phyloP scores from a whole-genome alignment of 2,888 invertebrate species.

The Frankliniella intonsa region DNA sequence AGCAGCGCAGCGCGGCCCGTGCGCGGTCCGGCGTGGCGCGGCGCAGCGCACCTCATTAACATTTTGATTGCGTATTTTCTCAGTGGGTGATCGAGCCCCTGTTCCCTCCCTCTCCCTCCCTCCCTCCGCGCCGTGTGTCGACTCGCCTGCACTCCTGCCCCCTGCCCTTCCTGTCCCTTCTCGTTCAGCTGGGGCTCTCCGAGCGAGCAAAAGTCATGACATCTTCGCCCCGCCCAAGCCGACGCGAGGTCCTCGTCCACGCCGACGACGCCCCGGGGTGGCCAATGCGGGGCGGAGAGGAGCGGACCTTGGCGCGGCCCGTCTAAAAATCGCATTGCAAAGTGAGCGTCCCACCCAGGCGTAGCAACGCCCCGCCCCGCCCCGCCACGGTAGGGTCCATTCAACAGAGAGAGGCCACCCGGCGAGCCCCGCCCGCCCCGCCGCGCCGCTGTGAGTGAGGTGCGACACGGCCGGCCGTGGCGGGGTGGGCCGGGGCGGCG shows the following conservation, averaged over 20 bases:
- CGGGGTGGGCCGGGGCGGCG: not conserved
- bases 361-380: not conserved
- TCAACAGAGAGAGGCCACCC: too few relatives aligned
- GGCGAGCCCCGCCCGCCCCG: not conserved
- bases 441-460: not conserved
- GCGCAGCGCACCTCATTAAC: not conserved
- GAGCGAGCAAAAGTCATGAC: too few relatives aligned
- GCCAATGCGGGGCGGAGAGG: not conserved
- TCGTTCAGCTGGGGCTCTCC: too few relatives aligned
- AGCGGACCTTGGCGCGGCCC: not conserved
- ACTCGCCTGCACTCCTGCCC: too few relatives aligned
- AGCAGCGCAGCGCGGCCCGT: not conserved
- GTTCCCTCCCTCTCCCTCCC: not conserved
- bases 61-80: constrained; percentile 24
- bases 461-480: not conserved
- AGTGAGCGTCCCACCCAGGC: not conserved
- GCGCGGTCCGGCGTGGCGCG: not conserved
- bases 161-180: too few relatives aligned
- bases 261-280: too few relatives aligned
- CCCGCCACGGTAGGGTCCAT: too few relatives aligned
- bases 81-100: constrained; percentile 6
- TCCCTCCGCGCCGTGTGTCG: not conserved
- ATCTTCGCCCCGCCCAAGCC: too few relatives aligned
- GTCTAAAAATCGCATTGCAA: not conserved
- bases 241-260: too few relatives aligned